Percentiles rank a stretch among this genome's conserved stretches.
These are phyloP conservation scores for Pycnomerus fuliginosus DNA, from an alignment of 2,888 invertebrate genomes.

Conservation along the genomic window DNA sequence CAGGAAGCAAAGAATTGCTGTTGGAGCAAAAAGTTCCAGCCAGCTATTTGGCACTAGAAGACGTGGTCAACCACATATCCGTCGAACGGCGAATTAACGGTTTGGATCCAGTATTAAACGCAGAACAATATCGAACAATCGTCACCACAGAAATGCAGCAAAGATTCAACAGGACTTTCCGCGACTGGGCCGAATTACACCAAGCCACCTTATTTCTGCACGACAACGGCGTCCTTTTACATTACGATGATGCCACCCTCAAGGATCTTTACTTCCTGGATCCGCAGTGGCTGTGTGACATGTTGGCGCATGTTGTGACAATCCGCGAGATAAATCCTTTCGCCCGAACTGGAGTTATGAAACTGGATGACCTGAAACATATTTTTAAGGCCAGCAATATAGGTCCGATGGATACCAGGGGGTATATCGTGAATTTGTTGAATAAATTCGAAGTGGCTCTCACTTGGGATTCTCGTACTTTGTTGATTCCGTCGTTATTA, in stretches of 20 bases:
- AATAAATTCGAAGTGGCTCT: slow-evolving; percentile 98
- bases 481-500: slow-evolving; percentile 88
- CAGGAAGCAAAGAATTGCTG: slow-evolving; percentile 84
- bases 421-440: slow-evolving; percentile 85
- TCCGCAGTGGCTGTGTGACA: slow-evolving; percentile 98
- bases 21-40: slow-evolving; percentile 95
- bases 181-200: slow-evolving; percentile 88
- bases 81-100: slow-evolving; percentile 68
- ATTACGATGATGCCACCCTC: slow-evolving; percentile 91
- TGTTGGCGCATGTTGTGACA: slow-evolving; percentile 94
- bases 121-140: slow-evolving; percentile 71
- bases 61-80: slow-evolving; percentile 82
- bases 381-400: slow-evolving; percentile 87
- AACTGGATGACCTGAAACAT: slow-evolving; percentile 85
- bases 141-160: slow-evolving; percentile 68
- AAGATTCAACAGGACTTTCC: slow-evolving; percentile 69
- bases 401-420: slow-evolving; percentile 67
- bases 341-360: slow-evolving; percentile 90
- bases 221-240: slow-evolving; percentile 92
- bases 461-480: slow-evolving; percentile 89
- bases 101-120: slow-evolving; percentile 78
- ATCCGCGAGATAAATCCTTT: slow-evolving; percentile 97
- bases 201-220: slow-evolving; percentile 97
- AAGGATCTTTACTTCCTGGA: slow-evolving; percentile 95
- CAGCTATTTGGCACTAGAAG: slow-evolving; percentile 91